phyloP scores from a whole-genome alignment of 2,113 vertebrate genomes.

The Brachyistius frenatus region DNA sequence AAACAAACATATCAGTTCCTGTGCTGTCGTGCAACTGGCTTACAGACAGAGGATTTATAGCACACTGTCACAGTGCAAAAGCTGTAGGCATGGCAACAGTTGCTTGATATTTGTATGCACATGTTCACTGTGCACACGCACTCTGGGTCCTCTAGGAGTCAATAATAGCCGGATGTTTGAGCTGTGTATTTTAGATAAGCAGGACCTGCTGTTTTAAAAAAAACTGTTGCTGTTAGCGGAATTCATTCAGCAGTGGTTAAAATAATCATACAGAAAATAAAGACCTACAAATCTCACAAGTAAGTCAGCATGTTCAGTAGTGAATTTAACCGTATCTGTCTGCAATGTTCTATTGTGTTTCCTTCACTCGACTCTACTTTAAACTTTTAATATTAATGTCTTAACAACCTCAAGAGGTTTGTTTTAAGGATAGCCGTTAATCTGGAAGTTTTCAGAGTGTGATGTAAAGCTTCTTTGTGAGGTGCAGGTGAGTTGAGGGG shows the following conservation, averaged over 20 bases:
- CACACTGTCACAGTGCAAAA: constrained; percentile 37
- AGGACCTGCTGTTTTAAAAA: constrained; percentile 19
- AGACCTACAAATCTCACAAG: not conserved
- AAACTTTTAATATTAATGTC: too few species aligned
- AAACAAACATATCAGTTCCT: constrained; percentile 28
- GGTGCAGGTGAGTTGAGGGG: too few species aligned
- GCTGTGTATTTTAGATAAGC: constrained; percentile 15
- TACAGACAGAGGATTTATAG: constrained; percentile 28
- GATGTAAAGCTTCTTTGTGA: too few species aligned
- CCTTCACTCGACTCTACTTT: too few species aligned
- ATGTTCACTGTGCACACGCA: constrained; percentile 30
- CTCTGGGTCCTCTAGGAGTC: not conserved
- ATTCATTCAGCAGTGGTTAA: not conserved
- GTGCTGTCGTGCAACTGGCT: not conserved
- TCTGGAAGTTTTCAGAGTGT: too few species aligned
- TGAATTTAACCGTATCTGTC: too few species aligned
- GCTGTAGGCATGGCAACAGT: constrained; percentile 55
- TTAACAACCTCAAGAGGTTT: too few species aligned
- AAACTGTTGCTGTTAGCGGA: not conserved
- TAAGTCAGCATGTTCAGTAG: too few species aligned
- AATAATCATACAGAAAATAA: not conserved
- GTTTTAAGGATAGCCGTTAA: too few species aligned
- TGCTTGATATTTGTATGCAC: constrained; percentile 21
- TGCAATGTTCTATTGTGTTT: too few species aligned
- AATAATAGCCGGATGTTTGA: constrained; percentile 51